phyloP scores from a whole-genome alignment of 2,797 vertebrate genomes.

The Protosalanx chinensis region DNA sequence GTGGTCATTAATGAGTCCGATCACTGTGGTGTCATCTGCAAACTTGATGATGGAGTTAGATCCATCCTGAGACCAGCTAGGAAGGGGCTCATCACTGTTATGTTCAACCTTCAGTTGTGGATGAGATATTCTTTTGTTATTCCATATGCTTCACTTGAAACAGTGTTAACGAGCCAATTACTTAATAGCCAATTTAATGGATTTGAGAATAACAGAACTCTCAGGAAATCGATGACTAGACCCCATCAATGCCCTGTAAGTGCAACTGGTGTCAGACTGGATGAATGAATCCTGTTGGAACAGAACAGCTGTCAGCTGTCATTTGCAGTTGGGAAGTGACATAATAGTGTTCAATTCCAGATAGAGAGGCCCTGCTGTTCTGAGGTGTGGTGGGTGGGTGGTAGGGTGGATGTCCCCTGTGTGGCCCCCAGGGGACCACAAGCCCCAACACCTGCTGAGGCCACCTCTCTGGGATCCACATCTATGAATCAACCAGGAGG shows the following conservation, averaged over 20 bases:
- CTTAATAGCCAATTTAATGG: background rate
- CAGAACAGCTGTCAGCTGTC: constrained; percentile 48
- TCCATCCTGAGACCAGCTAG: too few relatives aligned
- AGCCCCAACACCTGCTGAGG: constrained; percentile 45
- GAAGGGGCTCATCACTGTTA: background rate
- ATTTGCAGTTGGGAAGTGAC: constrained; percentile 35
- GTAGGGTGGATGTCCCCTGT: constrained; percentile 33
- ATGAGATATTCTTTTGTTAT: background rate
- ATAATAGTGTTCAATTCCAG: constrained; percentile 34
- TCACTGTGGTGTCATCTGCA: too few relatives aligned
- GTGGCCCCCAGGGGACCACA: constrained; percentile 14
- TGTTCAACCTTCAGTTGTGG: background rate
- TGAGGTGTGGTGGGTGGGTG: constrained; percentile 30
- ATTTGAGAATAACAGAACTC: background rate
- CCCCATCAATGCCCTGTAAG: background rate
- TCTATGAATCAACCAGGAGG: constrained; percentile 39
- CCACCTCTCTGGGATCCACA: constrained; percentile 37
- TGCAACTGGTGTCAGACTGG: constrained; percentile 16
- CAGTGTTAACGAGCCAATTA: background rate
- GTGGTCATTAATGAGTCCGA: too few relatives aligned
- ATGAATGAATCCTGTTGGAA: constrained; percentile 24
- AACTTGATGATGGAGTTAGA: too few relatives aligned
- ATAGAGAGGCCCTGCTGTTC: constrained; percentile 19
- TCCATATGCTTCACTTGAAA: background rate
- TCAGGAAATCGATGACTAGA: background rate